Conservation (phyloP, 2,113 vertebrate genomes). For the Leptosomus discolor region DNA sequence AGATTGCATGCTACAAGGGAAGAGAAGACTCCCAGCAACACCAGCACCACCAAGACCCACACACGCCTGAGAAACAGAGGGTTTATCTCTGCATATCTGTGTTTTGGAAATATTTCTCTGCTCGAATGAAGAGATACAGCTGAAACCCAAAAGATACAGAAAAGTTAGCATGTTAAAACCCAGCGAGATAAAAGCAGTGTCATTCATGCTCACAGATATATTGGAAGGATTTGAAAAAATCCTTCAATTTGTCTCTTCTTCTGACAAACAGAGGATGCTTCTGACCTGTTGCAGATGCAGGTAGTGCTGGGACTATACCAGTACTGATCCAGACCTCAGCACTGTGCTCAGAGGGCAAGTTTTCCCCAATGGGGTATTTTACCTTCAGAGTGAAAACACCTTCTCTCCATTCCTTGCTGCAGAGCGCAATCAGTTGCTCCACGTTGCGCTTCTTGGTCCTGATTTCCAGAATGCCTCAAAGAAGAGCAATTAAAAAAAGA, state of each 20-base stretch:
- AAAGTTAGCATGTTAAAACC: neutral
- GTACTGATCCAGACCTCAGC: neutral
- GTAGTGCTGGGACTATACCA: neutral
- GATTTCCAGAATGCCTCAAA: neutral
- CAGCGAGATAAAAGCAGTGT: neutral
- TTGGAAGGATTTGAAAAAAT: neutral
- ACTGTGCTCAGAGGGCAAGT: neutral
- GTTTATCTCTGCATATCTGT: neutral
- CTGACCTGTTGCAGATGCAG: rapidly evolving
- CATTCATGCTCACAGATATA: neutral
- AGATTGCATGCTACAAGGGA: neutral
- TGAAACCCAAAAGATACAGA: neutral
- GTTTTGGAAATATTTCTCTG: neutral
- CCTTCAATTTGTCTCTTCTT: neutral
- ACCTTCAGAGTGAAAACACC: neutral
- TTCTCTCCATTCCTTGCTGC: neutral
- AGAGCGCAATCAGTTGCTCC: neutral
- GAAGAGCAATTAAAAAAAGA: neutral
- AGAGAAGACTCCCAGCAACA: neutral
- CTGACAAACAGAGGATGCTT: neutral
- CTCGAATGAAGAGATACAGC: neutral
- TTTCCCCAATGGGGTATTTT: neutral
- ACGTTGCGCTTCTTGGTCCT: neutral
- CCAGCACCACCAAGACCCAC: neutral
- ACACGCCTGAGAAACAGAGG: rapidly evolving